Percentiles rank a stretch among this genome's conserved stretches.
Evolutionary conservation across 1,140 invertebrate genomes (phyloP).

Genomic region (Eueides isabella): DNA sequence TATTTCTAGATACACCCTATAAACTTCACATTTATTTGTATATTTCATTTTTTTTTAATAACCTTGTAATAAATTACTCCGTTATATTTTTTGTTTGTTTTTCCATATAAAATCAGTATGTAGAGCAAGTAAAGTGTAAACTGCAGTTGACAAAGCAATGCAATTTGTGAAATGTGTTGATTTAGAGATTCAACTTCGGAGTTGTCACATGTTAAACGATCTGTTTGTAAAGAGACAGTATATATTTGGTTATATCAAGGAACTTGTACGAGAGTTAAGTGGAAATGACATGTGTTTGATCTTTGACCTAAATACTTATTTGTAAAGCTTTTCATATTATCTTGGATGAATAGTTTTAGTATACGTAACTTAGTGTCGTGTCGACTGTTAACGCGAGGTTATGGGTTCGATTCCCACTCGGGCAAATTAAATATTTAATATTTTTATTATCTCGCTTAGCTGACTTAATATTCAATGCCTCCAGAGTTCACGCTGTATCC

Average conservation of each 20-base stretch:
- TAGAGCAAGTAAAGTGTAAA: not conserved
- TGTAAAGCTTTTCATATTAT: not conserved
- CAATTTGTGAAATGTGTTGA: conserved; percentile 16
- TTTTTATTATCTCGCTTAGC: too few relatives aligned
- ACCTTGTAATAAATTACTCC: too few relatives aligned
- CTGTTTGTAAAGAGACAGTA: not conserved
- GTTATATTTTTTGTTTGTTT: not conserved
- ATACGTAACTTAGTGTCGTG: too few relatives aligned
- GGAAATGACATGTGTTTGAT: conserved; percentile 4
- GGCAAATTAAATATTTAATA: too few relatives aligned
- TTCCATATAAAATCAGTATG: not conserved
- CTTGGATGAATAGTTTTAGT: too few relatives aligned
- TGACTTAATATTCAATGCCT: too few relatives aligned
- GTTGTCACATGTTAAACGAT: conserved; percentile 26
- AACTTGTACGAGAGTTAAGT: not conserved
- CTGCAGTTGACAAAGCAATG: conserved; percentile 20
- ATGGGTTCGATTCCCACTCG: too few relatives aligned
- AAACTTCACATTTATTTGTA: too few relatives aligned
- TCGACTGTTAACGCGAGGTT: too few relatives aligned
- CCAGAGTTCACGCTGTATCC: too few relatives aligned
- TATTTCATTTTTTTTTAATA: too few relatives aligned
- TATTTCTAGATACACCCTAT: too few relatives aligned
- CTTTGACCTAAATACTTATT: conserved; percentile 5
- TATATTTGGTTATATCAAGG: not conserved
- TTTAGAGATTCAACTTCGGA: conserved; percentile 15